Evolutionary conservation across 2,888 invertebrate genomes (phyloP).

Genomic region (Hybos culiciformis): DNA sequence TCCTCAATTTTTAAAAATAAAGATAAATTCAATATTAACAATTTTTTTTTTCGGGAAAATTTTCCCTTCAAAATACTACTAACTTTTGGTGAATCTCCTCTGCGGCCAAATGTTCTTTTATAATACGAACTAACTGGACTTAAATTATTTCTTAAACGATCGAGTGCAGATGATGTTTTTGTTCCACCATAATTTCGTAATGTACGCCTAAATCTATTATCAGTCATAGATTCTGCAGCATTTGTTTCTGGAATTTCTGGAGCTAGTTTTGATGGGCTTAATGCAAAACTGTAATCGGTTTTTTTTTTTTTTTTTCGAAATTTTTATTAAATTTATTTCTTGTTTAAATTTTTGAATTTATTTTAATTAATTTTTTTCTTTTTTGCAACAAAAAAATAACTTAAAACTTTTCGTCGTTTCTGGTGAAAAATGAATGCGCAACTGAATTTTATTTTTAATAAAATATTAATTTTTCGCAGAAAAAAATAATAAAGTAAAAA

Average conservation of each 20-base stretch:
- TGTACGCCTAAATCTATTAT: too few relatives aligned
- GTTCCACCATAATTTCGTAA: constrained; percentile 25
- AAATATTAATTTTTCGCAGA: background rate
- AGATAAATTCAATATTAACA: too few relatives aligned
- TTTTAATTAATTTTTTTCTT: constrained; percentile 2
- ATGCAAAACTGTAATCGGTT: constrained; percentile 16
- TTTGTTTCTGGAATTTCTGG: constrained; percentile 14
- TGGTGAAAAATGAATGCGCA: background rate
- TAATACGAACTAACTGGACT: constrained; percentile 34
- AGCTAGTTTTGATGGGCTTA: constrained; percentile 18
- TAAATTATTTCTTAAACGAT: constrained; percentile 32
- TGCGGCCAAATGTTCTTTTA: constrained; percentile 29
- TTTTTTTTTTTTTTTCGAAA: constrained; percentile 3
- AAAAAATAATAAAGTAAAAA: too few relatives aligned
- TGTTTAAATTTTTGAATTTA: constrained; percentile 6
- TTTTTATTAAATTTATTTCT: constrained; percentile 1
- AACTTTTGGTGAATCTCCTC: constrained; percentile 29
- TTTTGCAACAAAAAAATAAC: background rate
- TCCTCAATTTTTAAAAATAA: too few relatives aligned
- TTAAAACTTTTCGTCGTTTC: background rate
- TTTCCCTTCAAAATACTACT: too few relatives aligned
- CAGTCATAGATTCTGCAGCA: constrained; percentile 24
- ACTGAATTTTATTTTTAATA: background rate
- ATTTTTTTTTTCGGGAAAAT: too few relatives aligned
- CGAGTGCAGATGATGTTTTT: constrained; percentile 28